Evolutionary conservation across 2,113 vertebrate genomes (phyloP), one percentile per base, ranked within the genome.

Genomic region (Prietella phreatophila): DNA sequence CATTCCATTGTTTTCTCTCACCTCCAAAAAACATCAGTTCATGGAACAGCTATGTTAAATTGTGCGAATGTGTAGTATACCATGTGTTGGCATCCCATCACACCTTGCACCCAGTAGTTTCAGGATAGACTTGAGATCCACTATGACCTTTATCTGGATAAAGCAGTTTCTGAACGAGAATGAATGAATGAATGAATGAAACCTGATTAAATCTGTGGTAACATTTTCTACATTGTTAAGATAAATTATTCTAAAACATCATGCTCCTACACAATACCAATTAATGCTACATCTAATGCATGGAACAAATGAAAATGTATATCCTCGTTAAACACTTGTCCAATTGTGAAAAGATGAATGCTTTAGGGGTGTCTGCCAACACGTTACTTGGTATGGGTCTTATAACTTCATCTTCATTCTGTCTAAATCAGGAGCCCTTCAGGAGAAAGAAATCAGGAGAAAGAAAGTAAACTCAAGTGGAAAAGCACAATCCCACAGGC

Each of bases 391-490:
- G 15, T 42, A 67, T 67, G 61, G 82, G 61, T 84, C 42, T 47
- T 67, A 67, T 84, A 84, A 67, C 25, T 65, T 83, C 14, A 50
- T 83, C 61, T 84, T 84, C 39, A 84, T 84, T 84, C 15, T 67
- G 61, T 84, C 15, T 67, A 50, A 84, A n/a, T 67, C 15, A 2
- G 7, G 36, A 83, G 60, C 20, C 56, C 4, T 82, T 82, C 2
- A 61, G 22, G 42, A 42, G 42, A 42, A 42, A 5, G 42, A 42
- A 42, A 42, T 42, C 33, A 82, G 56, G 4, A 39, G 20, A 39
- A 61, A 60, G 22, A 82, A 82, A 39, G 39, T 22, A 60, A 82
- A 33, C 75, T 79, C 13, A 0, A 15, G 42, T 47, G 53, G 25
- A n/a, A 78, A 78, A n/a, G 36, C 69, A 78, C 42, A 47, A 78